Evolutionary conservation across 1,140 invertebrate genomes (phyloP), one percentile per base, ranked within the genome.

Genomic region (Atta cephalotes): DNA sequence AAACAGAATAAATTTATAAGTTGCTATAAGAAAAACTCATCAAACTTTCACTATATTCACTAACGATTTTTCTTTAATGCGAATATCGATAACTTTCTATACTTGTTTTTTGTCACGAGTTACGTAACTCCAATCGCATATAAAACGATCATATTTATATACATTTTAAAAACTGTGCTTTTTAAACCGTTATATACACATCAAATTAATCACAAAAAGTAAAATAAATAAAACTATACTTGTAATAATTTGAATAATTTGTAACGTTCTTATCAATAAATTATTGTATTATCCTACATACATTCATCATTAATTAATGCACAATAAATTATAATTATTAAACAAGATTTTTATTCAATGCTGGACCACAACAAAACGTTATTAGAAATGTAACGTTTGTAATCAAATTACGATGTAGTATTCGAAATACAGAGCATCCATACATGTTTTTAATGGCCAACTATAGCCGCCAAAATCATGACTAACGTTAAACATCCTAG

Each of bases 291-390:
- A 7, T 25, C 21, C 21, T 56, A 7, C 74, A 5, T 18, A 25
- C 45, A 31, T 7, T 49, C 21, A 31, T 79, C 25, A 3, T 49
- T 49, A 31, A 79, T 51, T 63, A 63, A 49, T 18, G 58, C 49
- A 25, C 1, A 63, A 39, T 81, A 65, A 63, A 60, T 78, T 51
- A 31, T 49, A 78, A 79, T 51, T 63, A 28, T 78, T 14, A 49
- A 56, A 53, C 14, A 56, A 51, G 21, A 1, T 79, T 66, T 79
- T 66, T 31, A 51, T 25, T 9, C 25, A 16, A 63, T 25, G 4
- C 10, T 25, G n/a, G 62, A 65, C 18, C 31, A 21, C n/a, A n/a
- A 18, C 25, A 66, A 79, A 18, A 25, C 2, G 39, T 16, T 45
- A 66, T 66, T 31, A 62, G 5, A 65, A 79, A 65, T 39, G 3